phyloP scores from a whole-genome alignment of 2,888 invertebrate species.

The Rutpela maculata region DNA sequence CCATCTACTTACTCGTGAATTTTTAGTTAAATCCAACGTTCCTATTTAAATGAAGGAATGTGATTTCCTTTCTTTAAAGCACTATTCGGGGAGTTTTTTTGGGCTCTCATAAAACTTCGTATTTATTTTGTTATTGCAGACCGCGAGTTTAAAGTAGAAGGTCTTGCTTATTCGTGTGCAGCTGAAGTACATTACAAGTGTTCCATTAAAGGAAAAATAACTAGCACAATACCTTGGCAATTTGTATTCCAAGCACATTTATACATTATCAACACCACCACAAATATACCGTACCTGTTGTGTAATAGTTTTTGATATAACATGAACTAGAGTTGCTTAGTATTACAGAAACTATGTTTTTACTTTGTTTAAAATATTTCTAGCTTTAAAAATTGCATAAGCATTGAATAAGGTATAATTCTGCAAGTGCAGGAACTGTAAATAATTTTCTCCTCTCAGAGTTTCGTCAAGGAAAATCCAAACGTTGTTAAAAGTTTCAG shows the following conservation, averaged over 20 bases:
- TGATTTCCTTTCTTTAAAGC: background rate
- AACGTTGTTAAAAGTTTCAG: too few relatives aligned
- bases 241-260: constrained; percentile 2
- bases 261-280: background rate
- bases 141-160: background rate
- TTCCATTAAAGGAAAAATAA: background rate
- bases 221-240: background rate
- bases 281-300: background rate
- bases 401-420: too few relatives aligned
- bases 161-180: background rate
- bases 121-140: constrained; percentile 2
- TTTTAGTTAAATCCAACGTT: background rate
- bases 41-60: constrained; percentile 8
- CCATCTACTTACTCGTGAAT: constrained; percentile 3
- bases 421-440: too few relatives aligned
- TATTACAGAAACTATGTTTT: too few relatives aligned
- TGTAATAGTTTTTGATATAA: background rate
- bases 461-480: too few relatives aligned
- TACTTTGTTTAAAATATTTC: too few relatives aligned
- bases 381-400: too few relatives aligned
- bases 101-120: background rate
- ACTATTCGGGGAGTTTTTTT: constrained; percentile 9
- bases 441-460: too few relatives aligned
- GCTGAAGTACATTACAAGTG: background rate
- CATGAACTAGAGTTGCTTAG: too few relatives aligned